These are phyloP conservation scores for Malacoraja senta DNA, from an alignment of 2,797 vertebrate genomes.

Conservation along the genomic window DNA sequence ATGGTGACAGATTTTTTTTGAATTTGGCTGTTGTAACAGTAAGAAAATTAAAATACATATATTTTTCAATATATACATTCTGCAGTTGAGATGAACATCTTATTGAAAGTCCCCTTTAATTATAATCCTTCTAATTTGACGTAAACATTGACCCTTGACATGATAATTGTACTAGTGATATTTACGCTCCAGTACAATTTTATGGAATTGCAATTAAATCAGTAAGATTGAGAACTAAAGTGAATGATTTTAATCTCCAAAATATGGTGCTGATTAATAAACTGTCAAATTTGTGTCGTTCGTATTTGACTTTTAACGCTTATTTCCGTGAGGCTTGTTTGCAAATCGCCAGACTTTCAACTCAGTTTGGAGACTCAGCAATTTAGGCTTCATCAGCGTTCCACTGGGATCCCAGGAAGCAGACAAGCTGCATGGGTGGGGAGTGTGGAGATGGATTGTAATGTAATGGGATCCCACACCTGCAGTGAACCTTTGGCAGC, in stretches of 20 bases:
- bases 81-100: not conserved
- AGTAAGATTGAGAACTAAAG: not conserved
- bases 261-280: not conserved
- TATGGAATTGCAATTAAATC: not conserved
- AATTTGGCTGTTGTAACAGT: no score
- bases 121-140: not conserved
- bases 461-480: not conserved
- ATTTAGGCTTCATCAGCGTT: not conserved
- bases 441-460: no score
- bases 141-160: not conserved
- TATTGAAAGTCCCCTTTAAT: not conserved
- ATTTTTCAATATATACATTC: not conserved
- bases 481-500: not conserved
- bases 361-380: not conserved
- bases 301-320: not conserved
- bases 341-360: not conserved
- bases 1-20: not conserved
- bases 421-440: not conserved
- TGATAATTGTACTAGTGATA: not conserved
- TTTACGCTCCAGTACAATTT: not conserved
- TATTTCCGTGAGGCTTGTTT: not conserved
- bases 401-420: not conserved
- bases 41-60: not conserved
- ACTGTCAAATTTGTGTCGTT: not conserved
- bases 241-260: not conserved